A percentile compares a stretch with the other conserved stretches of the same genome.
phyloP scores from a whole-genome alignment of 2,888 invertebrate species.

The Flexamia atlantica region DNA sequence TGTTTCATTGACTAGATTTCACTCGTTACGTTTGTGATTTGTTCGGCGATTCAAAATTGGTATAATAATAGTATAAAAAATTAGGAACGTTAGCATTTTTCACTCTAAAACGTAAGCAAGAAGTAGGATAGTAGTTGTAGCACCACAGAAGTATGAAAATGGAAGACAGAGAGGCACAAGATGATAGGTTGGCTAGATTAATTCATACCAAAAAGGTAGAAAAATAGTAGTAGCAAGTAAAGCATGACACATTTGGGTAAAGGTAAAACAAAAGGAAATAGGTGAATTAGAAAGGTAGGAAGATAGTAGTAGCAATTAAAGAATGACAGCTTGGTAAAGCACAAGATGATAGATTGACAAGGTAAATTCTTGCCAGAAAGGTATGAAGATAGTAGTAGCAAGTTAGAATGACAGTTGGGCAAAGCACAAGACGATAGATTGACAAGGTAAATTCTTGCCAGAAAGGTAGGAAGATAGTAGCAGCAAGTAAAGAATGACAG shows the following conservation, averaged over 20 bases:
- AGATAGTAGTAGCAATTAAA: constrained; percentile 74
- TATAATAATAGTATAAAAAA: neutral
- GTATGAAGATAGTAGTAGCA: too few relatives aligned
- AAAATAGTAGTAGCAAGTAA: constrained; percentile 73
- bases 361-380: too few relatives aligned
- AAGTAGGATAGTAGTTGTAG: neutral
- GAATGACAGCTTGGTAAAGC: constrained; percentile 63
- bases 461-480: too few relatives aligned
- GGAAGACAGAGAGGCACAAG: constrained; percentile 13
- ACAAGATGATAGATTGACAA: too few relatives aligned
- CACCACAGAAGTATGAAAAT: constrained; percentile 16
- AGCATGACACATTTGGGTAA: constrained; percentile 68
- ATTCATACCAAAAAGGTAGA: constrained; percentile 24
- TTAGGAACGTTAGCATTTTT: too few relatives aligned
- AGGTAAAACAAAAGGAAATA: too few relatives aligned
- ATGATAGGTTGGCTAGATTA: neutral
- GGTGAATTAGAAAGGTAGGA: constrained; percentile 17
- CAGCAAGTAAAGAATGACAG: constrained; percentile 57
- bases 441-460: too few relatives aligned
- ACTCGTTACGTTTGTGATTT: constrained; percentile 59
- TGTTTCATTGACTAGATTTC: constrained; percentile 58
- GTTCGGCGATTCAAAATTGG: neutral
- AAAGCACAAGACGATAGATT: too few relatives aligned
- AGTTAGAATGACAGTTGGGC: too few relatives aligned
- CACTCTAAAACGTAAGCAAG: too few relatives aligned